These are phyloP conservation scores for Anguilla japonica DNA, from an alignment of 2,113 vertebrate species.

Conservation along the genomic window DNA sequence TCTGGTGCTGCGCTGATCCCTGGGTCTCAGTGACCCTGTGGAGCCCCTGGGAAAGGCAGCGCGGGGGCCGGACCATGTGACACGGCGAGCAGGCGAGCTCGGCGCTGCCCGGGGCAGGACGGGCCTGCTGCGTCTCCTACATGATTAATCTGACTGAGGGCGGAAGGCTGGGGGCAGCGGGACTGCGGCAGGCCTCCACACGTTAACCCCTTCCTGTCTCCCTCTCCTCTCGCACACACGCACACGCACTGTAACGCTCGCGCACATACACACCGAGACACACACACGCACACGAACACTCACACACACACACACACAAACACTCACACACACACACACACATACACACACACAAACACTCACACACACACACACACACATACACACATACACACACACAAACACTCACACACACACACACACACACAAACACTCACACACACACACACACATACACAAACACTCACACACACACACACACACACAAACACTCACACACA, in stretches of 20 bases:
- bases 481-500: not conserved
- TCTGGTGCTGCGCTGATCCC: slow-evolving; percentile 31
- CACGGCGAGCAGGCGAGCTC: slow-evolving; percentile 83
- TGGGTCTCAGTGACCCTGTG: slow-evolving; percentile 28
- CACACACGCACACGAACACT: not conserved
- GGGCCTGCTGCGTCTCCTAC: slow-evolving; percentile 92
- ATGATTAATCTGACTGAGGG: slow-evolving; percentile 96
- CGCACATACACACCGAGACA: slow-evolving; percentile 30
- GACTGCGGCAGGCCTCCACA: slow-evolving; percentile 79
- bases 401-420: not conserved
- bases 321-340: not conserved
- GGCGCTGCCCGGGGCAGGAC: slow-evolving; percentile 83
- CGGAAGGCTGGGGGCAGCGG: slow-evolving; percentile 79
- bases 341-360: not conserved
- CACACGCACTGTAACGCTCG: slow-evolving; percentile 33
- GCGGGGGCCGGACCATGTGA: slow-evolving; percentile 77
- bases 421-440: not conserved
- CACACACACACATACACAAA: not conserved
- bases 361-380: slow-evolving; percentile 1
- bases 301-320: not conserved
- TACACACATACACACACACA: not conserved
- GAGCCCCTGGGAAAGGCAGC: slow-evolving; percentile 12
- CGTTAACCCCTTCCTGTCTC: slow-evolving; percentile 73
- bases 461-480: not conserved
- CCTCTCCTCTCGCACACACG: not conserved